These are phyloP conservation scores for Falcaria lacertinaria DNA, from an alignment of 2,888 invertebrate genomes.

Conservation along the genomic window DNA sequence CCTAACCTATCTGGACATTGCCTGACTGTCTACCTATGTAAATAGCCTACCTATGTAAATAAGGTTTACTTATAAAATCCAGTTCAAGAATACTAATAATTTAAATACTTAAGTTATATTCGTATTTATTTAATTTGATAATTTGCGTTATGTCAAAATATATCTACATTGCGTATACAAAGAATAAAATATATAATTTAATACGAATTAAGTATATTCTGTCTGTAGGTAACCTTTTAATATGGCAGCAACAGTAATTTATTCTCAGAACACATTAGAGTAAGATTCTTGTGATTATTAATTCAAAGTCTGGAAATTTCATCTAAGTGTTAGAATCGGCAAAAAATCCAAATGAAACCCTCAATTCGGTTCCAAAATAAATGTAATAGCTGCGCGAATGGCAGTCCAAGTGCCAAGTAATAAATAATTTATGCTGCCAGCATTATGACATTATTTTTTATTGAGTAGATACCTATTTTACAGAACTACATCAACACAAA, in stretches of 20 bases:
- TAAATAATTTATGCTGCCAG: slow-evolving; percentile 48
- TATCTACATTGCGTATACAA: too few species aligned
- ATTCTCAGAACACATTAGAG: too few species aligned
- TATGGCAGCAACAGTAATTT: too few species aligned
- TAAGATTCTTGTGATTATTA: too few species aligned
- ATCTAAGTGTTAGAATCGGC: slow-evolving; percentile 3
- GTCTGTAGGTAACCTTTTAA: too few species aligned
- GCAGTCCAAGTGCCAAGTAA: slow-evolving; percentile 39
- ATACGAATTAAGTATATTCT: too few species aligned
- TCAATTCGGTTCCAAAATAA: slow-evolving; percentile 34
- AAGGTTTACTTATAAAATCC: too few species aligned
- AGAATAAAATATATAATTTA: too few species aligned
- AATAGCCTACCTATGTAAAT: not conserved
- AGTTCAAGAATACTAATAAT: too few species aligned
- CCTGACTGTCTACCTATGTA: not conserved
- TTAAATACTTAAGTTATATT: not conserved
- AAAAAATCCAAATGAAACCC: slow-evolving; percentile 19
- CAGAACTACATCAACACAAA: slow-evolving; percentile 17
- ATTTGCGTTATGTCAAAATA: too few species aligned
- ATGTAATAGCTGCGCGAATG: slow-evolving; percentile 48
- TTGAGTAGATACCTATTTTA: slow-evolving; percentile 40
- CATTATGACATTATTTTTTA: slow-evolving; percentile 44
- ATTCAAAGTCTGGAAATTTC: not conserved
- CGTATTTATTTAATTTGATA: too few species aligned
- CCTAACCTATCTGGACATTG: slow-evolving; percentile 18